phyloP scores from a whole-genome alignment of 2,888 invertebrate species.

The Odontothrips loti region DNA sequence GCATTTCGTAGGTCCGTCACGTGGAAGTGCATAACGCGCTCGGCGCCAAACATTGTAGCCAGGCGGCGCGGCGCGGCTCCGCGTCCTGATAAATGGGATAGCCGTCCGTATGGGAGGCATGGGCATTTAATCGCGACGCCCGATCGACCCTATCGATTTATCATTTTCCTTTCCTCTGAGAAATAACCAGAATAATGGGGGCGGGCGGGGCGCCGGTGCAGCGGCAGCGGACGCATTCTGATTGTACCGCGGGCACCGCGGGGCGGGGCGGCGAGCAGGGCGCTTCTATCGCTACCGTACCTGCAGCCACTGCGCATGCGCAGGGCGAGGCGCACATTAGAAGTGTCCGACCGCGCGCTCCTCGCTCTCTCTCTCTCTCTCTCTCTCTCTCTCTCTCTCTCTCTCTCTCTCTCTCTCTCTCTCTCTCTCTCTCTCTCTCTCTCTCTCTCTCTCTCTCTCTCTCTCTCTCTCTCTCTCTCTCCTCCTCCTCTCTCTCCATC shows the following conservation, averaged over 20 bases:
- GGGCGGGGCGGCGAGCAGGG: neutral
- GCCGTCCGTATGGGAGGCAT: neutral
- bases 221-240: too few species aligned
- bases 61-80: neutral
- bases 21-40: too few species aligned
- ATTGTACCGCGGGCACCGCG: too few species aligned
- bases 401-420: neutral
- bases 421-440: slow-evolving; percentile 33
- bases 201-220: too few species aligned
- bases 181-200: too few species aligned
- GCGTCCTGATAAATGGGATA: slow-evolving; percentile 14
- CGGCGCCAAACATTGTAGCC: neutral
- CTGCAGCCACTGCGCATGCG: neutral
- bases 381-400: slow-evolving; percentile 32
- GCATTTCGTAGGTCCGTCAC: too few species aligned
- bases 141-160: slow-evolving; percentile 6
- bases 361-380: neutral
- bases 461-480: neutral
- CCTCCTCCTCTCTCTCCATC: too few species aligned
- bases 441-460: slow-evolving; percentile 27
- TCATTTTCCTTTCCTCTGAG: slow-evolving; percentile 1
- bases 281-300: neutral
- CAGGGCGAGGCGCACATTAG: neutral
- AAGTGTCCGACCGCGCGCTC: too few species aligned
- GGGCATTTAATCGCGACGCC: slow-evolving; percentile 7